Evolutionary conservation across 92 coral and sea anemone species (phyloP), one percentile per base, ranked within the genome.

Genomic region (Epizoanthus scotinus): DNA sequence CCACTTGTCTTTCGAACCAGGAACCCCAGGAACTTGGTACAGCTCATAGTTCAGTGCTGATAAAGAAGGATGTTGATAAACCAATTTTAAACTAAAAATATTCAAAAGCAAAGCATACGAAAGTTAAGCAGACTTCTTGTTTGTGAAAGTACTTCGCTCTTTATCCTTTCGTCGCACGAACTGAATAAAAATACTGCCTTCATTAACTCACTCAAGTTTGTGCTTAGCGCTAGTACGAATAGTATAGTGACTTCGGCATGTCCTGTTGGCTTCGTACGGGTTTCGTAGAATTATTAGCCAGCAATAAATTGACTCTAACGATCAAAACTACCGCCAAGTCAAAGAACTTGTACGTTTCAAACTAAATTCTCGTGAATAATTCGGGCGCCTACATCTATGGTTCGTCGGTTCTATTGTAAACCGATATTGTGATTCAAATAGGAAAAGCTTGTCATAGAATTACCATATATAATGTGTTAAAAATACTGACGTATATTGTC

Each of bases 11-110:
- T 71, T 63, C 97, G 92, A 18, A 86, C 69, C 20, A 93, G 83
- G 55, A 90, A 90, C 34, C 82, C 84, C 64, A 87, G 83, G 56
- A 87, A 93, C 50, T 84, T 81, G 5, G 53, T 28, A 70, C 87
- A 93, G 58, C 92, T 93, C 97, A 93, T 93, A 27, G 52, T 79
- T 67, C n/a, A n/a, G n/a, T n/a, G 62, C 20, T 59, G 18, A 36
- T 21, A 42, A 75, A 38, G 29, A 75, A 58, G 28, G 20, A 47
- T 47, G 5, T 6, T 34, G 40, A 34, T 6, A 67, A 67, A 8
- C 40, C 72, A 67, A 12, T 9, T n/a, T n/a, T n/a, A n/a, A n/a
- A n/a, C n/a, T n/a, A n/a, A 53, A 31, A 34, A 26, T 19, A 25
- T 17, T 21, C 18, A 18, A 12, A 34, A 6, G 24, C 17, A 26